Conservation (phyloP, 1,140 invertebrate genomes). For the Heterodera schachtii region DNA sequence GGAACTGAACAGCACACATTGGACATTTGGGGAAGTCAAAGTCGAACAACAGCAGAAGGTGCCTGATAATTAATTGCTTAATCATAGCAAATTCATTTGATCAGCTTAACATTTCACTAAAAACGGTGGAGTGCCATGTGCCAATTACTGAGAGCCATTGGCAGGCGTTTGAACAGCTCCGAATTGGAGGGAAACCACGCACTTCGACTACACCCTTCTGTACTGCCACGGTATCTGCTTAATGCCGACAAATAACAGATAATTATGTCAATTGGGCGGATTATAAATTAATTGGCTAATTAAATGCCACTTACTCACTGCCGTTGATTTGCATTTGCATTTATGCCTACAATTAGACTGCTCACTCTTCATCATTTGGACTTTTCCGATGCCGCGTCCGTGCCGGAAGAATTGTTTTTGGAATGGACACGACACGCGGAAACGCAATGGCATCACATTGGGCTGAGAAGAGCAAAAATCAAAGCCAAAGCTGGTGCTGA, state of each 20-base stretch:
- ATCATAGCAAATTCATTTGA: too few species aligned
- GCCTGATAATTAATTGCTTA: too few species aligned
- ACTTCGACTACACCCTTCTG: background rate
- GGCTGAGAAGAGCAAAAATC: slow-evolving; percentile 30
- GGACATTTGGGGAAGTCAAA: slow-evolving; percentile 19
- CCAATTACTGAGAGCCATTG: slow-evolving; percentile 30
- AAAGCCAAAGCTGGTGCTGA: background rate
- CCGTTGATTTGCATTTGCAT: too few species aligned
- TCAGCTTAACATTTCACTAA: too few species aligned
- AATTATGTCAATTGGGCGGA: too few species aligned
- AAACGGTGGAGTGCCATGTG: slow-evolving; percentile 3
- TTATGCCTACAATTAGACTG: slow-evolving; percentile 22
- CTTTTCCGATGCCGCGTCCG: slow-evolving; percentile 16
- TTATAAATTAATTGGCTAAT: too few species aligned
- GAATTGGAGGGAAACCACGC: slow-evolving; percentile 38
- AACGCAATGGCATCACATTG: slow-evolving; percentile 28
- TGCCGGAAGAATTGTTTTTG: slow-evolving; percentile 8
- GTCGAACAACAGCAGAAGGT: background rate
- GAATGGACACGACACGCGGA: background rate
- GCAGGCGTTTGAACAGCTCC: slow-evolving; percentile 35
- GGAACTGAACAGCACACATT: slow-evolving; percentile 19
- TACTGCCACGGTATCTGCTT: slow-evolving; percentile 21
- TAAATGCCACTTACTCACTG: too few species aligned
- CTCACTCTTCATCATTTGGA: slow-evolving; percentile 44
- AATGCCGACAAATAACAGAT: background rate